Percentiles rank a stretch among this genome's conserved stretches.
Conservation (phyloP, 2,888 invertebrate genomes). For the Drosophila cracens region DNA sequence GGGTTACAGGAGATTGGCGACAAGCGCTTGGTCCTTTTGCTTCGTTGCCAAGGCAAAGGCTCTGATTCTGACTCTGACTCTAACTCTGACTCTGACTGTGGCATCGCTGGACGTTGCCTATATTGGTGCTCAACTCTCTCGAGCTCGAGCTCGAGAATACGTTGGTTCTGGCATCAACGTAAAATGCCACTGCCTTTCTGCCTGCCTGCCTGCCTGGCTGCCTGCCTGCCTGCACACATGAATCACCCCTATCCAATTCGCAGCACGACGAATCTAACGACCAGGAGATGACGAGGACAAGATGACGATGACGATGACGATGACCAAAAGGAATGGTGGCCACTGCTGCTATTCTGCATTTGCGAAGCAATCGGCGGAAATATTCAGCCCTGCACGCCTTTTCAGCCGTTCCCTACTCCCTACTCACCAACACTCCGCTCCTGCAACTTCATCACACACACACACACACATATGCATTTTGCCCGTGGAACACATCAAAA, state of each 20-base stretch:
- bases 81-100: slow-evolving; percentile 42
- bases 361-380: slow-evolving; percentile 80
- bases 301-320: slow-evolving; percentile 55
- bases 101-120: slow-evolving; percentile 41
- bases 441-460: slow-evolving; percentile 18
- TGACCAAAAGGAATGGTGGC: slow-evolving; percentile 78
- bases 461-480: slow-evolving; percentile 46
- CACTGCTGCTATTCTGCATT: slow-evolving; percentile 74
- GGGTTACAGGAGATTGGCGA: slow-evolving; percentile 39
- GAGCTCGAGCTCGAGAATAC: slow-evolving; percentile 71
- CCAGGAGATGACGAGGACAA: slow-evolving; percentile 72
- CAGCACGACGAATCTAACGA: slow-evolving; percentile 63
- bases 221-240: slow-evolving; percentile 51
- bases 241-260: slow-evolving; percentile 47
- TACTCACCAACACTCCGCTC: slow-evolving; percentile 19
- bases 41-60: slow-evolving; percentile 39
- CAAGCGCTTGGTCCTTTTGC: slow-evolving; percentile 40
- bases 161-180: slow-evolving; percentile 67
- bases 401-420: slow-evolving; percentile 53
- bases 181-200: slow-evolving; percentile 53
- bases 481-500: slow-evolving; percentile 68
- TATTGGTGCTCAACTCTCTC: slow-evolving; percentile 48
- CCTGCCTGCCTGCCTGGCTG: slow-evolving; percentile 3
- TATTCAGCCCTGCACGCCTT: slow-evolving; percentile 74
- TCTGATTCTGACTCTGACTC: slow-evolving; percentile 51